Evolutionary conservation across 2,888 invertebrate genomes (phyloP), one percentile per base, ranked within the genome.

Genomic region (Graphium colonna): DNA sequence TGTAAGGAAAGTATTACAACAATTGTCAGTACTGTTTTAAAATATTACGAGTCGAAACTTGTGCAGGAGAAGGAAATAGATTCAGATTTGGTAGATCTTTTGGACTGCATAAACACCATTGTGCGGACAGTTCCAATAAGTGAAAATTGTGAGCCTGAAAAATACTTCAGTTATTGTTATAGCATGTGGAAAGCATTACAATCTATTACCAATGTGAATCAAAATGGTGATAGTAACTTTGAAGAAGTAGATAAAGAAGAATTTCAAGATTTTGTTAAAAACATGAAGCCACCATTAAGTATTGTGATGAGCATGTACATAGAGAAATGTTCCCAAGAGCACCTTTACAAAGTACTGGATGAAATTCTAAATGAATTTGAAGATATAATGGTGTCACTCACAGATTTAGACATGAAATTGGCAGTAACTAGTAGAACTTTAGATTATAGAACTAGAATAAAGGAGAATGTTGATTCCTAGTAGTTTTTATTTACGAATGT

Each of bases 31-130:
- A 64, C 73, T 43, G 74, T 84, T 42, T 58, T 89, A 5, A 63
- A 65, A 41, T 82, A 84, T 62, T 86, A 84, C 63, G 79, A 84
- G 60, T 73, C 72, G 12, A 86, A 83, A 62, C 71, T 86, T 53
- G 69, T 77, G 5, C 58, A 63, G 42, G 71, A 75, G 26, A 80
- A 84, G 53, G 80, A 82, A 57, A 77, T 86, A 50, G 87, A 87
- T 56, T 64, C 73, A 1, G 86, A 85, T 60, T 66, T 87, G 18
- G 67, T 81, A 1, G 82, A 85, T 54, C 71, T 88, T 39, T 64
- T 87, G 10, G 83, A 85, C 26, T 80, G 82, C 3, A 73, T 73
- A 15, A 77, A 68, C 13, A 75, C 79, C 9, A 77, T 87, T 50
- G 62, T 79, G 0, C 71, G 63, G 39, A 69, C 67, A 4, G 58